Conservation (phyloP, 2,113 vertebrate species). For the Ptilorrhoa leucosticta region DNA sequence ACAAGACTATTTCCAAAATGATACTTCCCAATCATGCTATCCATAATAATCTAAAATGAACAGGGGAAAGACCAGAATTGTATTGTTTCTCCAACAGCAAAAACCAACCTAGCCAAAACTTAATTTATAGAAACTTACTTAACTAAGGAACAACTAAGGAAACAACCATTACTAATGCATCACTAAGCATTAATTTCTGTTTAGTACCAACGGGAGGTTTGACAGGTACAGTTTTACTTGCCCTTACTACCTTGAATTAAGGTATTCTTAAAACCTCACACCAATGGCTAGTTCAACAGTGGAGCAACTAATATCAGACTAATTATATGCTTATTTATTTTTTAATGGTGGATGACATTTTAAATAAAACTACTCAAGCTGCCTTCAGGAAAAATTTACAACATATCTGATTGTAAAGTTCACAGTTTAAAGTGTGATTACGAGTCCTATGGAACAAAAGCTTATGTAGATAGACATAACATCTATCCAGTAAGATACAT, state of each 20-base stretch:
- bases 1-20: not conserved
- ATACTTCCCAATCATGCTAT: not conserved
- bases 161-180: not conserved
- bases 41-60: not conserved
- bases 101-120: not conserved
- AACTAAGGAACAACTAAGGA: not conserved
- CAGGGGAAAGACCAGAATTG: not conserved
- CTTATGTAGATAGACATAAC: not conserved
- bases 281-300: not conserved
- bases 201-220: not conserved
- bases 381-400: not conserved
- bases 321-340: not conserved
- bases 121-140: not conserved
- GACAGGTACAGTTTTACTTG: not conserved
- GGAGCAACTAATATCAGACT: not conserved
- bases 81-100: not conserved
- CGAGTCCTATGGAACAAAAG: not conserved
- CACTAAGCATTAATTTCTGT: not conserved
- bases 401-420: not conserved
- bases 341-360: not conserved
- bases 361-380: not conserved
- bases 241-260: not conserved
- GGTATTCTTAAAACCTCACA: not conserved
- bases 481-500: not conserved
- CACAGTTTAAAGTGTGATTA: not conserved